phyloP scores from a whole-genome alignment of 2,797 vertebrate genomes.

The Myotis findleyi region DNA sequence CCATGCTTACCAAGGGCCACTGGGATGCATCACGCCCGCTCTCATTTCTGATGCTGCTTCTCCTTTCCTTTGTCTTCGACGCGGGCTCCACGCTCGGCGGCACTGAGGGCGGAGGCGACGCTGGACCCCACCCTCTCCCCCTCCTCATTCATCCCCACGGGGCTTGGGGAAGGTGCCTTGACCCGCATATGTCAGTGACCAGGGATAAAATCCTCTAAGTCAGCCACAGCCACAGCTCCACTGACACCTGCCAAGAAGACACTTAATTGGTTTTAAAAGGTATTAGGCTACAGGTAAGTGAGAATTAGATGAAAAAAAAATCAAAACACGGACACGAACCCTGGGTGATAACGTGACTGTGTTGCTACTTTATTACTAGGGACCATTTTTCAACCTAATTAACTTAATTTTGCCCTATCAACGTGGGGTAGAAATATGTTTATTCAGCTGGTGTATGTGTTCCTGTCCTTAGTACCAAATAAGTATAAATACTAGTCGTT shows the following conservation, averaged over 20 bases:
- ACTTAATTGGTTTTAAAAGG: slow-evolving; percentile 43
- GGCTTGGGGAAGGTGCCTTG: slow-evolving; percentile 40
- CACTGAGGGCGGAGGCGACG: background rate
- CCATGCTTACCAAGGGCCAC: background rate
- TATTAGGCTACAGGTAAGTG: slow-evolving; percentile 19
- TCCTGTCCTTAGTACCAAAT: background rate
- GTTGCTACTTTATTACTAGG: slow-evolving; percentile 38
- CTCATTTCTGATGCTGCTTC: background rate
- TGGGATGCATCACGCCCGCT: background rate
- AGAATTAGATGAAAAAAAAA: slow-evolving; percentile 43
- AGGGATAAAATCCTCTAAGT: slow-evolving; percentile 60
- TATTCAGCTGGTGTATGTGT: background rate
- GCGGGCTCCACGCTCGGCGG: background rate
- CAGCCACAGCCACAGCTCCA: background rate
- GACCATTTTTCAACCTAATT: background rate
- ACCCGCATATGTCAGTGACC: slow-evolving; percentile 41
- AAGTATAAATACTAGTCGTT: background rate
- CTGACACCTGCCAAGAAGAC: slow-evolving; percentile 9
- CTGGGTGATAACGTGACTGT: background rate
- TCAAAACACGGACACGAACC: background rate
- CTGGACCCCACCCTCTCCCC: background rate
- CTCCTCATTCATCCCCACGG: slow-evolving; percentile 29
- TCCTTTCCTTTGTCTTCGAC: background rate
- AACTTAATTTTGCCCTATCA: background rate
- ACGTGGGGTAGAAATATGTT: background rate